These are phyloP conservation scores for Drosophila tanythrix DNA, from an alignment of 2,888 invertebrate species.

Conservation along the genomic window DNA sequence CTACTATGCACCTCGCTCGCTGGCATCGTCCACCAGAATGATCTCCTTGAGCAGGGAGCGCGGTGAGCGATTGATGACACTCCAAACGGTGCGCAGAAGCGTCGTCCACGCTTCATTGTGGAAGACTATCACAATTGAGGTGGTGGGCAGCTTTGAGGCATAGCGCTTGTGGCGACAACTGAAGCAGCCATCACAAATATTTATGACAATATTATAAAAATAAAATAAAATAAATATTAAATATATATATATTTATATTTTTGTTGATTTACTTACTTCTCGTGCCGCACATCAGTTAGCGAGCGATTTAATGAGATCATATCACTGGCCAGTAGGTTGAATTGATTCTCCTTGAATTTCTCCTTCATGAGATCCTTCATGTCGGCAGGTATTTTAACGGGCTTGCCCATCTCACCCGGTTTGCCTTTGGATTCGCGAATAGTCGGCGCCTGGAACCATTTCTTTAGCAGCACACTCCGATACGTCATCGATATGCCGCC, in stretches of 20 bases:
- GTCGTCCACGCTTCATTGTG: constrained; percentile 99
- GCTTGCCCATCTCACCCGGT: constrained; percentile 96
- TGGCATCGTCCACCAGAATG: constrained; percentile 98
- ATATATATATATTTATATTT: not conserved
- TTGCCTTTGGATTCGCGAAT: constrained; percentile 89
- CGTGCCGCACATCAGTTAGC: constrained; percentile 95
- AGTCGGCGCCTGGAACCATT: constrained; percentile 91
- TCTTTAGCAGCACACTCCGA: constrained; percentile 86
- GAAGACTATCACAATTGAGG: constrained; percentile 99
- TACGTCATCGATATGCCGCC: constrained; percentile 84
- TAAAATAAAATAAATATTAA: not conserved
- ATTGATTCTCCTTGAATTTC: constrained; percentile 99
- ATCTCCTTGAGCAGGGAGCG: constrained; percentile 94
- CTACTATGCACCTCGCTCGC: constrained; percentile 91
- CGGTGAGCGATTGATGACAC: constrained; percentile 98
- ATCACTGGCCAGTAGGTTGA: constrained; percentile 98
- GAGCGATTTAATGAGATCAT: constrained; percentile 98
- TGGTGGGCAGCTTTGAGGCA: constrained; percentile 92
- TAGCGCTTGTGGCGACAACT: constrained; percentile 93
- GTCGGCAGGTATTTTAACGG: constrained; percentile 95
- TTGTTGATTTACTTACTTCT: constrained; percentile 89
- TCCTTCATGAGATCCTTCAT: constrained; percentile 96
- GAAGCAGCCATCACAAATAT: not conserved
- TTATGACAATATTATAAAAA: not conserved
- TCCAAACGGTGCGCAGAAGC: constrained; percentile 97